Conservation (phyloP, 2,888 invertebrate species). For the Oligia strigilis region DNA sequence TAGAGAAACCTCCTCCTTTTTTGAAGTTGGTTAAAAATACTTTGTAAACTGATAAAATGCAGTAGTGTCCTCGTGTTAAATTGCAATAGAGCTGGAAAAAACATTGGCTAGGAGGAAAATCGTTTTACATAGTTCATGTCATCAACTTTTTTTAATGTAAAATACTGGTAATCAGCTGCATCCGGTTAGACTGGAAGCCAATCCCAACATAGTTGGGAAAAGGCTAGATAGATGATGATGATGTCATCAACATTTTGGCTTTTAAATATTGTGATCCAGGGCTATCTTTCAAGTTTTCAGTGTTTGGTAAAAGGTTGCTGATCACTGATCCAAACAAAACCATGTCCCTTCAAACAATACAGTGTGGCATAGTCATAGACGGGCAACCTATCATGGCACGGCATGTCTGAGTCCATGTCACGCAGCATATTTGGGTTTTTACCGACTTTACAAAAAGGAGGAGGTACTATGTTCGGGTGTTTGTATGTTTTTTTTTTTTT, state of each 20-base stretch:
- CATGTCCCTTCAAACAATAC: not conserved
- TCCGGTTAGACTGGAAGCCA: too few species aligned
- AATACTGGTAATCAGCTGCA: too few species aligned
- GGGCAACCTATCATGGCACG: not conserved
- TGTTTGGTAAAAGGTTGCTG: not conserved
- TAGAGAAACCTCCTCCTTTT: too few species aligned
- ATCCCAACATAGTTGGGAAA: too few species aligned
- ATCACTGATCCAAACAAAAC: not conserved
- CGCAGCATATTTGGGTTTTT: too few species aligned
- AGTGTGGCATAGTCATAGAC: not conserved
- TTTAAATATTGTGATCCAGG: not conserved
- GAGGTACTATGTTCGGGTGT: too few species aligned
- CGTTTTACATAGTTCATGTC: not conserved
- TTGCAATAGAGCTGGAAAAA: conserved; percentile 23
- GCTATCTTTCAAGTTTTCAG: not conserved
- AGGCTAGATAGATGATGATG: too few species aligned
- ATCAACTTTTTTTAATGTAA: not conserved
- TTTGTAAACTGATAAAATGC: not conserved
- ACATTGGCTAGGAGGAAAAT: conserved; percentile 12
- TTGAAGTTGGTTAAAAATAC: too few species aligned
- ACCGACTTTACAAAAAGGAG: too few species aligned
- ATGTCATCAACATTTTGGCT: not conserved
- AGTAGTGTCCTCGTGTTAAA: conserved; percentile 5
- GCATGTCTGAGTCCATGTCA: not conserved
- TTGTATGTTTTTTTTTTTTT: too few species aligned